Evolutionary conservation across 2,888 invertebrate species (phyloP), one percentile per base, ranked within the genome.

Genomic region (Tenthredo distinguenda): DNA sequence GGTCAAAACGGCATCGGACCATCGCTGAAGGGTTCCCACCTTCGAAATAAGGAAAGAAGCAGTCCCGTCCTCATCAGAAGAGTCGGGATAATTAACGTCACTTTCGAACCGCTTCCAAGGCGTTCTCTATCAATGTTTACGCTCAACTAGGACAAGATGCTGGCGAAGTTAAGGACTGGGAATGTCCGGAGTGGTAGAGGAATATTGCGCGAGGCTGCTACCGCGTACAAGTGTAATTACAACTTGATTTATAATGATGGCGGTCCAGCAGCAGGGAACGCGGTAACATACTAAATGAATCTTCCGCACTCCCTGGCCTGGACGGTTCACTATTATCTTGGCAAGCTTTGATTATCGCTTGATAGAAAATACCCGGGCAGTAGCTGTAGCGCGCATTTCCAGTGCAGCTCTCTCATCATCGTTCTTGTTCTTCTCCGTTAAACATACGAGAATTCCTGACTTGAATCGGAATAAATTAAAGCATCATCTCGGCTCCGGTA

Each of bases 191-290:
- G 71, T 12, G 6, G 68, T 15, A 3, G 4, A 68, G 72, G 34
- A 55, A 79, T 79, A 55, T 55, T 79, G 34, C 62, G 77, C 50
- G 31, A 77, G 37, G 86, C 87, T 85, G 86, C 87, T 85, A 87
- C 84, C 87, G 88, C 87, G 88, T 62, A 81, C 81, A 40, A 81
- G 88, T 90, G 90, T 90, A 91, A 91, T 91, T 91, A 90, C 89
- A 89, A 89, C 89, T 89, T 91, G 91, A 91, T 91, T 91, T 90
- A 91, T 91, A 91, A 91, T 91, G 90, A 91, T 90, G 89, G 89
- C 88, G 88, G 88, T 87, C 85, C 85, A 87, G 89, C 90, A 88
- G 89, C 88, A 86, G 85, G 87, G 81, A 85, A 88, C 89, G 88
- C 88, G 90, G 90, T 89, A 90, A 91, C 90, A 40, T 88, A 88